Evolutionary conservation across 1,140 invertebrate species (phyloP).

Genomic region (Triops cancriformis): DNA sequence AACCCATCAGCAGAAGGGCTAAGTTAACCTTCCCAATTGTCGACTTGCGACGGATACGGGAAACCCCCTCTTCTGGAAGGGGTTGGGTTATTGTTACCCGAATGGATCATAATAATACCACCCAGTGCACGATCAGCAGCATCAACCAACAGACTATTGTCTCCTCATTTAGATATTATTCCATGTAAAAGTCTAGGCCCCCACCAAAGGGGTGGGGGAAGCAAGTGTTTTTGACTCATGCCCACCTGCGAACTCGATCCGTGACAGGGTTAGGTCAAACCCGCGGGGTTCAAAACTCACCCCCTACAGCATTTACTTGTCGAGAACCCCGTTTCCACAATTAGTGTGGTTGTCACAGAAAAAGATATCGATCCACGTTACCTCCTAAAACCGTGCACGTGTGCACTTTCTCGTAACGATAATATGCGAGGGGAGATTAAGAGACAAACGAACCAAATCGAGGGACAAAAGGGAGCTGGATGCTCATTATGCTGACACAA

Average conservation of each 20-base stretch:
- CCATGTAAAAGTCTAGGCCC: not conserved
- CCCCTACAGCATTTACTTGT: slow-evolving; percentile 1
- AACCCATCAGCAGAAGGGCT: not conserved
- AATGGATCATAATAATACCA: not conserved
- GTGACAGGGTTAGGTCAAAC: not conserved
- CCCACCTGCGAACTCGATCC: not conserved
- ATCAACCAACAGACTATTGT: not conserved
- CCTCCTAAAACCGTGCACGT: not conserved
- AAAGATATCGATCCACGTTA: not conserved
- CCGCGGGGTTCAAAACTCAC: not conserved
- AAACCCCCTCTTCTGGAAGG: not conserved
- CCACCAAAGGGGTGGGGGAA: not conserved
- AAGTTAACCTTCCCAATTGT: not conserved
- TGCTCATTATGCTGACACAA: not conserved
- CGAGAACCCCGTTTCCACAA: not conserved
- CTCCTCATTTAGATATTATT: slow-evolving; percentile 14
- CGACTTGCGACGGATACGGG: not conserved
- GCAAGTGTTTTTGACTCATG: slow-evolving; percentile 13
- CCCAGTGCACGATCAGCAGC: slow-evolving; percentile 3
- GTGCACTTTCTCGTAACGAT: slow-evolving; percentile 5
- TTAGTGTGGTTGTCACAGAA: slow-evolving; percentile 13
- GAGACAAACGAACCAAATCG: slow-evolving; percentile 5
- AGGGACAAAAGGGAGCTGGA: not conserved
- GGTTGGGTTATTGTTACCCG: not conserved
- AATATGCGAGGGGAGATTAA: not conserved